Evolutionary conservation across 2,113 vertebrate genomes (phyloP).

Genomic region (Oostethus manadensis): DNA sequence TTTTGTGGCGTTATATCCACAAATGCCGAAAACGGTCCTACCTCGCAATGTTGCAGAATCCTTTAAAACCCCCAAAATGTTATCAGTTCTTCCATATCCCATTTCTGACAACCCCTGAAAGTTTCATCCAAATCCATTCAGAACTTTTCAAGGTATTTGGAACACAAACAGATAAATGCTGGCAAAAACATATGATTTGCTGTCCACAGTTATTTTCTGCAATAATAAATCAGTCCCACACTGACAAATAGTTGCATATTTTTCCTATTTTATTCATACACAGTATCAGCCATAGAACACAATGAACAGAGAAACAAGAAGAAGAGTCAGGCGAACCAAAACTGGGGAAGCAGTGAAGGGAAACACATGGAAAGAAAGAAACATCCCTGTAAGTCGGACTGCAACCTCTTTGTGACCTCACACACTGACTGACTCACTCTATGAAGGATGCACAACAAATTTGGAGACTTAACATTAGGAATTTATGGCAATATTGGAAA

Average conservation of each 20-base stretch:
- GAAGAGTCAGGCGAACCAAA: slow-evolving; percentile 61
- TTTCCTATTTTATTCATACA: slow-evolving; percentile 75
- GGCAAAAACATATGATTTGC: no score
- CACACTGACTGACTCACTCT: no score
- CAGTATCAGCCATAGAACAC: slow-evolving; percentile 70
- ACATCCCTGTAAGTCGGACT: slow-evolving; percentile 40
- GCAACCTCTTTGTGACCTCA: slow-evolving; percentile 29
- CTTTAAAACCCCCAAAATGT: no score
- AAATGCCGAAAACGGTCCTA: no score
- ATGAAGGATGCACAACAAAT: background rate
- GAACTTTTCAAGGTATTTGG: no score
- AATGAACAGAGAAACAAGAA: slow-evolving; percentile 69
- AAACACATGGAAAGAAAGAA: slow-evolving; percentile 50
- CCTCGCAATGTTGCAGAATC: no score
- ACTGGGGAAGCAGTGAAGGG: slow-evolving; percentile 24
- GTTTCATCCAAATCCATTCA: no score
- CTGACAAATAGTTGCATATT: slow-evolving; percentile 19
- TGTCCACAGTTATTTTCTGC: no score
- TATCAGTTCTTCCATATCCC: no score
- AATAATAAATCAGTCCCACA: background rate
- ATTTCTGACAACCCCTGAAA: no score
- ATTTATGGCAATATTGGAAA: background rate
- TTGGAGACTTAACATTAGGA: background rate
- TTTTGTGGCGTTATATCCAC: no score
- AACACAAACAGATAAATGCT: no score